These are phyloP conservation scores for Callipepla squamata DNA, from an alignment of 2,113 vertebrate genomes.

Conservation along the genomic window DNA sequence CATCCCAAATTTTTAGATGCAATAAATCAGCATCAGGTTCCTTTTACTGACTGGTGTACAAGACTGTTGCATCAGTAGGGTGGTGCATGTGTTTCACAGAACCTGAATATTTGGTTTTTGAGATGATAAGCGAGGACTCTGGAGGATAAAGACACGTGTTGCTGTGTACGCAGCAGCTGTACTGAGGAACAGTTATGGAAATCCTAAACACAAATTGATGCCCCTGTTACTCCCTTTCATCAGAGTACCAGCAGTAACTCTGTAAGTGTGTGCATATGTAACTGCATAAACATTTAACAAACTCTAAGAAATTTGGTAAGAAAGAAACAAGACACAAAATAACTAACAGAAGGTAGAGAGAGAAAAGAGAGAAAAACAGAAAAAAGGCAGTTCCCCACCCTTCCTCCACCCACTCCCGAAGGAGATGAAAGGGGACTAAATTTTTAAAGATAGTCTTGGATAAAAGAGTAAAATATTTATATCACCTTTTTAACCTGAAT, in stretches of 20 bases:
- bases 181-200: background rate
- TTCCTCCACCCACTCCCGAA: background rate
- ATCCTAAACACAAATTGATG: background rate
- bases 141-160: background rate
- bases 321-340: background rate
- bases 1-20: background rate
- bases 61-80: background rate
- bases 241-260: background rate
- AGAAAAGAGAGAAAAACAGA: background rate
- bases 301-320: background rate
- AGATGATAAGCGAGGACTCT: background rate
- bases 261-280: background rate
- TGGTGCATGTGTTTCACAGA: background rate
- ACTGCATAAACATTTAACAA: background rate
- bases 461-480: conserved; percentile 72
- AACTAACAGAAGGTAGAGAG: background rate
- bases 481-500: conserved; percentile 70
- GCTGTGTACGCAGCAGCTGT: background rate
- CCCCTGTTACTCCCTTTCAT: background rate
- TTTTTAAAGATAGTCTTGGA: conserved; percentile 59
- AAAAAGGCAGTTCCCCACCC: background rate
- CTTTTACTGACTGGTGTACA: background rate
- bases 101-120: background rate
- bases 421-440: conserved; percentile 33
- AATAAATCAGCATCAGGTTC: background rate